A percentile compares a stretch with the other conserved stretches of the same genome.
phyloP scores from a whole-genome alignment of 2,888 invertebrate genomes.

The Drosophila melanosoma region DNA sequence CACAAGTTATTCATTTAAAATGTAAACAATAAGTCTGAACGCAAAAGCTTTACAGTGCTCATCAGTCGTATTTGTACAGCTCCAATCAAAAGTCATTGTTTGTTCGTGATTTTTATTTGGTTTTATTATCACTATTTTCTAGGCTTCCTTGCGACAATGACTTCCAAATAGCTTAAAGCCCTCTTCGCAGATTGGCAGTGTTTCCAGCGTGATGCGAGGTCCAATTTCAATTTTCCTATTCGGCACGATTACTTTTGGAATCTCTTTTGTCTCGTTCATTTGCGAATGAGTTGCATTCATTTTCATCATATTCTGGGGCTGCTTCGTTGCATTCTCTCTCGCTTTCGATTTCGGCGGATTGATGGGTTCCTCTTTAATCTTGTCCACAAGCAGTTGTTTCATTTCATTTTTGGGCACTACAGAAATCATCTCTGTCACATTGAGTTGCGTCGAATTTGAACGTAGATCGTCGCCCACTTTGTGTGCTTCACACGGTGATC shows the following conservation, averaged over 20 bases:
- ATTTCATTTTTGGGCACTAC: background rate
- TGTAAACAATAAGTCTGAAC: slow-evolving; percentile 32
- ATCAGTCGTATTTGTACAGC: background rate
- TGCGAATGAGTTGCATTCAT: background rate
- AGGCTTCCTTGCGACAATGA: slow-evolving; percentile 61
- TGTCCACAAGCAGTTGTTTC: too few relatives aligned
- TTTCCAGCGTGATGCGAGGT: slow-evolving; percentile 60
- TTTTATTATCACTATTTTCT: background rate
- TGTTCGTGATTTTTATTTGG: background rate
- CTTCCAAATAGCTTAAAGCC: slow-evolving; percentile 40
- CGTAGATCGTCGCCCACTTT: slow-evolving; percentile 23
- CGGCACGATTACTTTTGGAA: background rate
- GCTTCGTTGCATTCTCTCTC: too few relatives aligned
- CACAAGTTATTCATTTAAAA: slow-evolving; percentile 8
- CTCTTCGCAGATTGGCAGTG: slow-evolving; percentile 43
- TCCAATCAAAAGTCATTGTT: slow-evolving; percentile 11
- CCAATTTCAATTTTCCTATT: slow-evolving; percentile 14
- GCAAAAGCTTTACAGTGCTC: slow-evolving; percentile 19
- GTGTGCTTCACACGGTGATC: slow-evolving; percentile 15
- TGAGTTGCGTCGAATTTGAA: slow-evolving; percentile 18
- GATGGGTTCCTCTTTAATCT: background rate
- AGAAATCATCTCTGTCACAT: background rate
- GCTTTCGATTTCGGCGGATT: background rate
- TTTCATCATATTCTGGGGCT: background rate
- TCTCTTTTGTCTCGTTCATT: background rate